Evolutionary conservation across 2,888 invertebrate species (phyloP), one percentile per base, ranked within the genome.

Genomic region (Nebria salina): DNA sequence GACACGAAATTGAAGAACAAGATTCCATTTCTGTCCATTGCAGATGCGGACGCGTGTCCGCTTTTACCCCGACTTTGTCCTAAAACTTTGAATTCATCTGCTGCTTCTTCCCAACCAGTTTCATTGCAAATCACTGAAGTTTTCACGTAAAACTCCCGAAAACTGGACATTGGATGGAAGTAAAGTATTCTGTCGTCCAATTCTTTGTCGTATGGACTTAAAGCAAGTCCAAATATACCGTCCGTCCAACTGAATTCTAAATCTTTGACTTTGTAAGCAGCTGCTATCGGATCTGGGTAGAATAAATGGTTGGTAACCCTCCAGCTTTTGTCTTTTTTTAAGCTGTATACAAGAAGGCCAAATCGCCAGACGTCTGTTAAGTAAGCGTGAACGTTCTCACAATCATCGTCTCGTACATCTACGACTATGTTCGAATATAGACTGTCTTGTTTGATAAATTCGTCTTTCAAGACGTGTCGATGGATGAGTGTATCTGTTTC

Each of bases 151-250:
- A 95, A 96, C 86, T 96, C 95, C 84, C 94, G 91, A 85, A 93
- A 94, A 86, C 95, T 95, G 0, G 96, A 94, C 93, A 96, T 92
- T 0, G 96, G 93, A 88, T 96, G 95, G 86, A 95, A 96, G 86
- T 93, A 96, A 34, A 96, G 86, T 2, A 92, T 90, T 75, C 94
- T 90, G 75, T 95, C 94, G 25, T 89, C 86, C 15, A 88, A 86
- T 77, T 89, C 86, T 1, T 89, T 87, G 84, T 89, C 86, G 42
- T 86, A 86, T 6, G 93, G 93, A n/a, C 93, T 92, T 72, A 95
- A 86, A 0, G 95, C 92, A 84, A 95, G 88, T 0, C 95, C 95
- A 85, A 96, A 95, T 26, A 96, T 91, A 0, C 96, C 96, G 86
- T 96, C 96, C 7, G 94, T 90, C 96, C 95, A 96, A 85, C 95